Base-by-base conservation (phyloP, 2,888 invertebrate genomes). In the Drosophila colorata region DNA sequence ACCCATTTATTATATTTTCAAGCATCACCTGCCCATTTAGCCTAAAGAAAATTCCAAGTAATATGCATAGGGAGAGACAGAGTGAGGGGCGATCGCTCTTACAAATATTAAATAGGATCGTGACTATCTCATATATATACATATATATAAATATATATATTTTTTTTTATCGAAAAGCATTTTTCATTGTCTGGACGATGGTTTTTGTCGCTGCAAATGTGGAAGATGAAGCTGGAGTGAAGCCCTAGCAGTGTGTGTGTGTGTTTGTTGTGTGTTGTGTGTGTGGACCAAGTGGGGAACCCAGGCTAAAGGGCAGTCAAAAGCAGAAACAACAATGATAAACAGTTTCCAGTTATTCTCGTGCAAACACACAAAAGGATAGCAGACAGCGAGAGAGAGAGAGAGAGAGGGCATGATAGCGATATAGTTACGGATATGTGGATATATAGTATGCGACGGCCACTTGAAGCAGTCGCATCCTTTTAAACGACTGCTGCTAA, bases 271-370 rank as follows among this genome's bases (percentile, higher is more conserved):
- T 23, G 43, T 25, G 43, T 6, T 20, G 43, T 60, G 55, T 41
- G 33, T 57, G 53, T 56, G 52, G 40, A 46, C 51, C 52, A 56
- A 60, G 70, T 60, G 60, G 66, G 53, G 61, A 53, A 69, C 55
- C 66, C 64, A 47, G 56, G 55, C 23, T 41, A 70, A 65, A 53
- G 70, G 46, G 56, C 64, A 72, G 57, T 20, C 64, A 53, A 77
- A 68, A 77, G 70, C 55, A 85, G 87, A 81, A 87, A 74, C 57
- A 87, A 83, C 88, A 83, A 83, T 83, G 86, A 87, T 87, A 85
- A 83, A 85, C 83, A 83, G 74, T 83, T 87, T 83, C 86, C 81
- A 87, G 87, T 80, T 82, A 80, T 87, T 74, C 49, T 71, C 73
- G 70, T 78, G 72, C 76, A 84, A 81, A 81, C 81, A 80, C 53